phyloP scores from a whole-genome alignment of 1,140 invertebrate genomes.

The Lineus longissimus region DNA sequence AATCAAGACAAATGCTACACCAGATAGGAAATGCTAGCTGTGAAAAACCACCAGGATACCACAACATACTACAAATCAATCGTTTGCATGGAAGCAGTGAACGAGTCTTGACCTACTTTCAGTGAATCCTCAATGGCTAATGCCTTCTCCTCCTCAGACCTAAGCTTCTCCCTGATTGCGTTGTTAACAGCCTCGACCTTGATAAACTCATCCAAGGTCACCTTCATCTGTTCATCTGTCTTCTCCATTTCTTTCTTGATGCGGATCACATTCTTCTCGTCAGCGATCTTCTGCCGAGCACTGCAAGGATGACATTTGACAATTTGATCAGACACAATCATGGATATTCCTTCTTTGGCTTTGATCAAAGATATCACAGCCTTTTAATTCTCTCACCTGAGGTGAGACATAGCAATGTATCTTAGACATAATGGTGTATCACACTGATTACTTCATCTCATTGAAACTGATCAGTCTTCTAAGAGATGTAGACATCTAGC shows the following conservation, averaged over 20 bases:
- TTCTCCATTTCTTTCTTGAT: conserved; percentile 38
- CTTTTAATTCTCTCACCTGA: not conserved
- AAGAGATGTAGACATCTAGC: no score
- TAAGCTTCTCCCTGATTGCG: conserved; percentile 34
- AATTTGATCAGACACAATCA: not conserved
- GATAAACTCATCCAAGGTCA: conserved; percentile 38
- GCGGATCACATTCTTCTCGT: conserved; percentile 42
- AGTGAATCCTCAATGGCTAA: conserved; percentile 40
- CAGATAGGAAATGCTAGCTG: no score
- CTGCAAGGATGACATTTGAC: conserved; percentile 20
- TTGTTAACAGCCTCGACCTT: conserved; percentile 28
- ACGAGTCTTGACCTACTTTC: conserved; percentile 29
- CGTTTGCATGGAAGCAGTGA: no score
- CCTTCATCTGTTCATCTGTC: conserved; percentile 28
- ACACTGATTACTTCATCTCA: no score
- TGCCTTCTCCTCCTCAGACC: conserved; percentile 36
- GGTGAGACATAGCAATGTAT: not conserved
- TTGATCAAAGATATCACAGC: not conserved
- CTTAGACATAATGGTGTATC: no score
- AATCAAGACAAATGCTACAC: no score
- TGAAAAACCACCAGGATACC: no score
- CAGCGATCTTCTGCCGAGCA: conserved; percentile 37
- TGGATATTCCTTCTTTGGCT: no score
- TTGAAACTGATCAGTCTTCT: no score
- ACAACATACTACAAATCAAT: no score